phyloP scores from a whole-genome alignment of 2,113 vertebrate species.

The Deroptyus accipitrinus region DNA sequence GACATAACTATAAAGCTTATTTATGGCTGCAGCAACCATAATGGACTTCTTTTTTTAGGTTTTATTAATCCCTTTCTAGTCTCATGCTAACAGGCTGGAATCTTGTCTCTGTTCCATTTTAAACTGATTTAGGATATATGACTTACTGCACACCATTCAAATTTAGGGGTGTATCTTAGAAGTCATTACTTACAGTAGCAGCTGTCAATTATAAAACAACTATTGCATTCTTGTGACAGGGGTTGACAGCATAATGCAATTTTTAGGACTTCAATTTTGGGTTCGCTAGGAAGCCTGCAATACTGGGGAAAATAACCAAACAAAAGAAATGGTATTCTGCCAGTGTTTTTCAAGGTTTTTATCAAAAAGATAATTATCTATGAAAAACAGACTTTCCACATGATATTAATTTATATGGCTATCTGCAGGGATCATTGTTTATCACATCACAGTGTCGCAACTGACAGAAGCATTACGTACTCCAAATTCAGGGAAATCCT shows the following conservation, averaged over 20 bases:
- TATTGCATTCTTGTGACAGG: neutral
- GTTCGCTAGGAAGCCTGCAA: neutral
- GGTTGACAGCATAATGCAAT: neutral
- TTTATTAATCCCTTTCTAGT: constrained; percentile 3
- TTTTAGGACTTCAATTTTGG: constrained; percentile 8
- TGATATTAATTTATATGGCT: neutral
- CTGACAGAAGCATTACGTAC: neutral
- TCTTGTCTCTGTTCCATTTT: neutral
- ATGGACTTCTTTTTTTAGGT: neutral
- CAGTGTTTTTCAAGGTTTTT: neutral
- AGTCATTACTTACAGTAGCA: constrained; percentile 8
- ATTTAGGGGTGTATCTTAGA: neutral
- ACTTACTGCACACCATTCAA: neutral
- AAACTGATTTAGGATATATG: constrained; percentile 3
- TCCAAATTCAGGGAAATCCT: neutral
- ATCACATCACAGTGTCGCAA: neutral
- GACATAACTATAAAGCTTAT: neutral
- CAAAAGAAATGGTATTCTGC: neutral
- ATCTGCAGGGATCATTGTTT: neutral
- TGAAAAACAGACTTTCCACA: neutral
- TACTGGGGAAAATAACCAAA: neutral
- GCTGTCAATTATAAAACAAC: neutral
- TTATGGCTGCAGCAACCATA: neutral
- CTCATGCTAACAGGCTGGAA: neutral
- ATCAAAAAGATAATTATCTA: neutral